A percentile compares a stretch with the other conserved stretches of the same genome.
Evolutionary conservation across 2,888 invertebrate species (phyloP).

Genomic region (Lamproptera curius): DNA sequence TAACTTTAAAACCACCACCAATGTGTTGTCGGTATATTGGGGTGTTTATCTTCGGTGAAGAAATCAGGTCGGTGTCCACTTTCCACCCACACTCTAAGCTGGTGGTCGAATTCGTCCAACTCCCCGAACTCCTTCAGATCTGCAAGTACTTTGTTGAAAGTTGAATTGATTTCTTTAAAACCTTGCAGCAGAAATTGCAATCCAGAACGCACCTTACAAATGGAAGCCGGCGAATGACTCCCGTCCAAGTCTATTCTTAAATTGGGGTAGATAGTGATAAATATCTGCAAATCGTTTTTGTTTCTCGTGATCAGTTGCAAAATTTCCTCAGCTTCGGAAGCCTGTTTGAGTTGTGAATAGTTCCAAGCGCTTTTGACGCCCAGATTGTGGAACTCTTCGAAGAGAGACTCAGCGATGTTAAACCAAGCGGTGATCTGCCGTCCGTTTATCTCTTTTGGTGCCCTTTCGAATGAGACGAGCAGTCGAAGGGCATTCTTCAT

Average conservation of each 20-base stretch:
- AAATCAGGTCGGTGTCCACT: constrained; percentile 29
- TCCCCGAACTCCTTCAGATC: constrained; percentile 26
- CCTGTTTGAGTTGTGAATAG: constrained; percentile 12
- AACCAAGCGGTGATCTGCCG: constrained; percentile 28
- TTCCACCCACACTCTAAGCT: constrained; percentile 26
- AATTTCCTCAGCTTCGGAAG: constrained; percentile 18
- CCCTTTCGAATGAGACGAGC: constrained; percentile 23
- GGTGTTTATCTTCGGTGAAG: constrained; percentile 18
- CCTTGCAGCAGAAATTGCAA: constrained; percentile 25
- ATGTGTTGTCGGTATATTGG: constrained; percentile 20
- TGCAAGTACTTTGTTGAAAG: constrained; percentile 25
- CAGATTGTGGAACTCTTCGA: constrained; percentile 25
- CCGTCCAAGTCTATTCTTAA: constrained; percentile 27
- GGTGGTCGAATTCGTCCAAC: constrained; percentile 28
- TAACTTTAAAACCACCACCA: constrained; percentile 32
- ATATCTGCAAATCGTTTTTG: constrained; percentile 26
- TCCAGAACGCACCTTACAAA: constrained; percentile 28
- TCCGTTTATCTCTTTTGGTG: constrained; percentile 28
- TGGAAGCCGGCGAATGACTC: constrained; percentile 21
- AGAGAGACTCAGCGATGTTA: constrained; percentile 26
- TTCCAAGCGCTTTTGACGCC: constrained; percentile 24
- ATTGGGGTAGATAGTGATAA: constrained; percentile 28
- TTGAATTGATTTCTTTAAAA: constrained; percentile 19
- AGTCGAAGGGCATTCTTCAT: constrained; percentile 23
- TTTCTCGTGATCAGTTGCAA: constrained; percentile 20